Conservation (phyloP, 1,140 invertebrate species). For the Adoxophyes honmai region DNA sequence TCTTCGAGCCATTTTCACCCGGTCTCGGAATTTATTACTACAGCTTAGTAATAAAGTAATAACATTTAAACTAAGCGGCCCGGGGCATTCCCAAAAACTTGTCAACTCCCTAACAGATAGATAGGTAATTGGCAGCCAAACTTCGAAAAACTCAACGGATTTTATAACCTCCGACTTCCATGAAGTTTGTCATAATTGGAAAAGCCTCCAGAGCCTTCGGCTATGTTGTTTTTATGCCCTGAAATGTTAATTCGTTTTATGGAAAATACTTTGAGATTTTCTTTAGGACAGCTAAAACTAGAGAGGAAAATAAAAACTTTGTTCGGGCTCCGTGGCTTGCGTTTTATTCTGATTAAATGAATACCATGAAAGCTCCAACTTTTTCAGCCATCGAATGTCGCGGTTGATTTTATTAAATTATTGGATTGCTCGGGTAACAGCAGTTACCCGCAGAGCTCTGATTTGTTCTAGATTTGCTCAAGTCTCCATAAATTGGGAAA, state of each 20-base stretch:
- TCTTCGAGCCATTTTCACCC: neutral
- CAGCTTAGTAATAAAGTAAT: too few species aligned
- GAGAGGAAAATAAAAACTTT: neutral
- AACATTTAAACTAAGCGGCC: neutral
- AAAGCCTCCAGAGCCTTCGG: too few species aligned
- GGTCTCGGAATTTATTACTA: too few species aligned
- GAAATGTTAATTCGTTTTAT: too few species aligned
- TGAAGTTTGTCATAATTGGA: too few species aligned
- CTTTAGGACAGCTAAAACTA: neutral
- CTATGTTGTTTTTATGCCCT: too few species aligned
- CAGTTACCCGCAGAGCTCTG: neutral
- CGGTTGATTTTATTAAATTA: neutral
- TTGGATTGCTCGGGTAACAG: neutral
- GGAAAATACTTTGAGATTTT: too few species aligned
- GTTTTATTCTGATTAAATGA: neutral
- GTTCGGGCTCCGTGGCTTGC: too few species aligned
- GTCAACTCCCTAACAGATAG: neutral
- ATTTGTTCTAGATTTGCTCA: neutral
- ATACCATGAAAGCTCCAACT: neutral
- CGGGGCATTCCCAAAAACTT: neutral
- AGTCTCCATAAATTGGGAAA: neutral
- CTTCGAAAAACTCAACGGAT: too few species aligned
- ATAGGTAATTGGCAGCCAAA: too few species aligned
- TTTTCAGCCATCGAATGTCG: constrained; percentile 1
- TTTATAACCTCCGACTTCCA: too few species aligned